Conservation (phyloP, 2,797 vertebrate genomes). For the Hapalemur alaotrensis region DNA sequence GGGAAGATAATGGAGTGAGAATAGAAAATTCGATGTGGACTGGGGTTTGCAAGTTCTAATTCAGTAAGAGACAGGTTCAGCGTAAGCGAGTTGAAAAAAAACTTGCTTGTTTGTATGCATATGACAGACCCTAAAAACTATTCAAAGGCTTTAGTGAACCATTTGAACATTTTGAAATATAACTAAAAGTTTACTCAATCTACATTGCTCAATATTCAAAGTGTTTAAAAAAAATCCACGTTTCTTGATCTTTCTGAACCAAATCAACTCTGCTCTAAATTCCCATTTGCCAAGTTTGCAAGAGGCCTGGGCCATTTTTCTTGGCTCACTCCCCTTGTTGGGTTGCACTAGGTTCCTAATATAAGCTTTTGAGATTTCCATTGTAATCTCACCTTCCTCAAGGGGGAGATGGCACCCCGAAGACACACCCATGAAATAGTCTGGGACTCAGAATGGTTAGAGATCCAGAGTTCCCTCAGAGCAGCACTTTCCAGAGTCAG, state of each 20-base stretch:
- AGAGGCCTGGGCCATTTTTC: not conserved
- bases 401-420: not conserved
- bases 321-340: not conserved
- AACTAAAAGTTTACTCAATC: not conserved
- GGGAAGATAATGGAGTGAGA: not conserved
- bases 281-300: not conserved
- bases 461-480: not conserved
- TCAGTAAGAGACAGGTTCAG: not conserved
- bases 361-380: not conserved
- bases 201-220: slow-evolving; percentile 27
- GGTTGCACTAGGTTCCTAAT: not conserved
- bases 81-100: not conserved
- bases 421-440: not conserved
- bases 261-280: slow-evolving; percentile 36
- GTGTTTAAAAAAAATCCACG: not conserved
- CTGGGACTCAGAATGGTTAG: not conserved
- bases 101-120: not conserved
- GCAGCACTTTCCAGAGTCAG: not conserved
- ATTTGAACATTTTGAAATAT: not conserved
- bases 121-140: not conserved
- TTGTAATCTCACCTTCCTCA: not conserved
- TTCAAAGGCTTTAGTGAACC: not conserved
- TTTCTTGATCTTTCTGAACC: slow-evolving; percentile 19
- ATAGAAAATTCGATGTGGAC: not conserved
- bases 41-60: not conserved